Evolutionary conservation across 35 echinoderm and acorn worm species (phyloP), one percentile per base, ranked within the genome.

Genomic region (Holothuria glaberrima): DNA sequence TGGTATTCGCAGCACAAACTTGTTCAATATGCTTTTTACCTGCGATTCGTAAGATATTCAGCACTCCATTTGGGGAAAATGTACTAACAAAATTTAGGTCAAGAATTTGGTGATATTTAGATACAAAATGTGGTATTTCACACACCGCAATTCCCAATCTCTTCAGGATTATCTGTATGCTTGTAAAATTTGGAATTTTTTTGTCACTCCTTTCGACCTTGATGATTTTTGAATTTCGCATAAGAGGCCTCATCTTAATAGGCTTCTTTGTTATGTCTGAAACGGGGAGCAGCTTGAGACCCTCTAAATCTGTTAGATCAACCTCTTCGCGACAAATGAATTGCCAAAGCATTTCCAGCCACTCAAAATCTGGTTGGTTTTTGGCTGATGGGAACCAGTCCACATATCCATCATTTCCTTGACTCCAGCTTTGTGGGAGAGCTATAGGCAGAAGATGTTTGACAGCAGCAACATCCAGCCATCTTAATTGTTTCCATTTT

Each of bases 201-300:
- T 68, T 13, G 17, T 21, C 68, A 30, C 58, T 13, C 14, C 24
- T n/a, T 1, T 19, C n/a, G 71, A 48, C 22, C 30, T 89, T 34
- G 26, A 89, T 75, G 28, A 89, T 59, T 25, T 54, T 75, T 9
- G 68, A 89, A 12, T 58, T 31, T 35, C 44, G 14, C 30, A 25
- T 50, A 4, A 89, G 64, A 12, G 87, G 35, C 56, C 74, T 33
- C 29, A 89, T 48, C 31, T 58, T 58, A 18, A 48, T 75, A 58
- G 21, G 26, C 30, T 75, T 14, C 32, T 41, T 36, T 50, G 54
- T 57, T 16, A 54, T 21, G 16, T 75, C 87, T 10, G 50, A 54
- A 5, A 75, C 41, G 10, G 87, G 87, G 27, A 89, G 24, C 9
- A 89, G 87, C 25, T 52, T 68, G 21, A 75, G 46, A 75, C 87